Evolutionary conservation across 2,888 invertebrate species (phyloP).

Genomic region (Volucella bombylans): DNA sequence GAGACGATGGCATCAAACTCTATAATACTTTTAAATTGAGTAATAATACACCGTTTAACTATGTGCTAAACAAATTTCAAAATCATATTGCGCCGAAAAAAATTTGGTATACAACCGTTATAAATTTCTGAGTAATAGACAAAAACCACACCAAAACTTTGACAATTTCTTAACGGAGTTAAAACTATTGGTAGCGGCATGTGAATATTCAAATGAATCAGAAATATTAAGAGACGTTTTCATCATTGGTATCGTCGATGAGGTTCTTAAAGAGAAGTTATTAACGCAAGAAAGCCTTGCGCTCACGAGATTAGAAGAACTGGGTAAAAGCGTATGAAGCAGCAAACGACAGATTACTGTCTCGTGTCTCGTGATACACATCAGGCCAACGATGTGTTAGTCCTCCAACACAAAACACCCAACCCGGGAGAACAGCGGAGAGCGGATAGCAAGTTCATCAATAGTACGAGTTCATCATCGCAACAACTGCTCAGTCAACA

Average conservation of each 20-base stretch:
- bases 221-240: slow-evolving; percentile 17
- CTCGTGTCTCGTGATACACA: slow-evolving; percentile 16
- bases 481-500: not conserved
- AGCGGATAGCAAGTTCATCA: slow-evolving; percentile 1
- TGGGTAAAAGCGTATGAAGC: slow-evolving; percentile 27
- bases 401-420: not conserved
- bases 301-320: slow-evolving; percentile 14
- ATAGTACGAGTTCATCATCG: not conserved
- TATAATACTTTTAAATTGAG: slow-evolving; percentile 18
- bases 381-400: not conserved
- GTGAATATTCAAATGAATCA: not conserved
- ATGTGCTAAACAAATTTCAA: slow-evolving; percentile 2
- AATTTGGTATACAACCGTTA: slow-evolving; percentile 18
- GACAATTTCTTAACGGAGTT: not conserved
- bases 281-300: slow-evolving; percentile 13
- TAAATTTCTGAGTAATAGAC: slow-evolving; percentile 4
- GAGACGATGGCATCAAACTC: slow-evolving; percentile 10
- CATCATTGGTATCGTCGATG: slow-evolving; percentile 17
- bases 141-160: slow-evolving; percentile 17
- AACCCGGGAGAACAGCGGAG: not conserved
- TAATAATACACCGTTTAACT: not conserved
- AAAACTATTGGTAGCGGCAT: slow-evolving; percentile 11
- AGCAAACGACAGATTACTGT: slow-evolving; percentile 14
- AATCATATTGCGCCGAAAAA: slow-evolving; percentile 14
- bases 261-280: slow-evolving; percentile 26